These are phyloP conservation scores for Phocides pigmalion DNA, from an alignment of 1,140 invertebrate species.

Conservation along the genomic window DNA sequence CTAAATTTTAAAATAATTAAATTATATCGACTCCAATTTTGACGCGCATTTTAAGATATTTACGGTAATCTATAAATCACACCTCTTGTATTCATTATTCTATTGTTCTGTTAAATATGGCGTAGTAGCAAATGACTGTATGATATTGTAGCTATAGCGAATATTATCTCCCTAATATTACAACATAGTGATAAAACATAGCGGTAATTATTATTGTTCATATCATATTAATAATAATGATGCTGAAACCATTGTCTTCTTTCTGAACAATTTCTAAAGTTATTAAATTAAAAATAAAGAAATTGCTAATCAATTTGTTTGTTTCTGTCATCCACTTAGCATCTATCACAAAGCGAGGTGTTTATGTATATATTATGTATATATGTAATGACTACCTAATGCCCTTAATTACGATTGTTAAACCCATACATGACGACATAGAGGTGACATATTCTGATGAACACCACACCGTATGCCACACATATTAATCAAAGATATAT, in stretches of 20 bases:
- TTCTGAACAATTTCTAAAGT: slow-evolving; percentile 85
- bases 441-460: too few species aligned
- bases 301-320: slow-evolving; percentile 80
- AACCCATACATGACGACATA: too few species aligned
- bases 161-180: slow-evolving; percentile 74
- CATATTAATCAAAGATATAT: too few species aligned
- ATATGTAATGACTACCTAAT: too few species aligned
- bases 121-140: slow-evolving; percentile 58
- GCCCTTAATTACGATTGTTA: too few species aligned
- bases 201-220: slow-evolving; percentile 84
- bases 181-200: slow-evolving; percentile 79
- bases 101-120: slow-evolving; percentile 68
- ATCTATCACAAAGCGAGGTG: too few species aligned
- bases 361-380: too few species aligned
- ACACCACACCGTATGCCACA: too few species aligned
- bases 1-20: too few species aligned
- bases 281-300: slow-evolving; percentile 84
- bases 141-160: slow-evolving; percentile 68
- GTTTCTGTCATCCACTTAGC: too few species aligned
- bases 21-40: slow-evolving; percentile 7
- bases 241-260: slow-evolving; percentile 83
- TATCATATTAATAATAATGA: slow-evolving; percentile 83
- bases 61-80: slow-evolving; percentile 48
- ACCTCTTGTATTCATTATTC: slow-evolving; percentile 52
- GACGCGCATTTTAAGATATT: slow-evolving; percentile 43